phyloP scores from a whole-genome alignment of 2,113 vertebrate species.

The Pelobates fuscus region DNA sequence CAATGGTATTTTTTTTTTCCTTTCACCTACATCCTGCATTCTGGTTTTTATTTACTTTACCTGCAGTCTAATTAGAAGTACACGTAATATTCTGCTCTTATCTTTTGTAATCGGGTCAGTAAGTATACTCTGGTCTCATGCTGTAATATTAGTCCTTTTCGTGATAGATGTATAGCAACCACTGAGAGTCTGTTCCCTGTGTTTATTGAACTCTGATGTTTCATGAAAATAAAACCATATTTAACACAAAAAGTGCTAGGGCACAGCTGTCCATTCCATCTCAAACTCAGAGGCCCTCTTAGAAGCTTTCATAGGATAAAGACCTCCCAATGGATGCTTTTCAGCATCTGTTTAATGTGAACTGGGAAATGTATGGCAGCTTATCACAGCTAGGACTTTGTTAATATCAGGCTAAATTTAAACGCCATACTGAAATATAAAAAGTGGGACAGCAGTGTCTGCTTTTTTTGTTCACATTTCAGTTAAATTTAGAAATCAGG shows the following conservation, averaged over 20 bases:
- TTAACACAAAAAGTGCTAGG: background rate
- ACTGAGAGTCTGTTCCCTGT: too few species aligned
- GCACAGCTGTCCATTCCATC: background rate
- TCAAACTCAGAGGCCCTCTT: background rate
- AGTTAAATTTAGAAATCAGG: slow-evolving; percentile 58
- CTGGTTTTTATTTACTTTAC: too few species aligned
- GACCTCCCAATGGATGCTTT: background rate
- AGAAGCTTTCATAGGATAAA: background rate
- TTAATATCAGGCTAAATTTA: slow-evolving; percentile 4
- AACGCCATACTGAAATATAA: background rate
- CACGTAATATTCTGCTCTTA: too few species aligned
- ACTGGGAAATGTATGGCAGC: background rate
- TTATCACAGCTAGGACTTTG: background rate
- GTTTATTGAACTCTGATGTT: too few species aligned
- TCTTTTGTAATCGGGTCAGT: too few species aligned
- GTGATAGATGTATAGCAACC: too few species aligned
- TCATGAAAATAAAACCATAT: too few species aligned
- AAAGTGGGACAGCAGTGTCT: slow-evolving; percentile 43
- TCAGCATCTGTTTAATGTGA: background rate
- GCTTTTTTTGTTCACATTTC: slow-evolving; percentile 49
- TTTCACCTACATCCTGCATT: too few species aligned
- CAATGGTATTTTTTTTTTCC: too few species aligned
- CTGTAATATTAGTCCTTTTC: too few species aligned
- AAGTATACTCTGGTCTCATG: too few species aligned
- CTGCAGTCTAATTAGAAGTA: too few species aligned